A percentile compares a stretch with the other conserved stretches of the same genome.
Conservation (phyloP, 2,888 invertebrate genomes). For the Odiellus spinosus region DNA sequence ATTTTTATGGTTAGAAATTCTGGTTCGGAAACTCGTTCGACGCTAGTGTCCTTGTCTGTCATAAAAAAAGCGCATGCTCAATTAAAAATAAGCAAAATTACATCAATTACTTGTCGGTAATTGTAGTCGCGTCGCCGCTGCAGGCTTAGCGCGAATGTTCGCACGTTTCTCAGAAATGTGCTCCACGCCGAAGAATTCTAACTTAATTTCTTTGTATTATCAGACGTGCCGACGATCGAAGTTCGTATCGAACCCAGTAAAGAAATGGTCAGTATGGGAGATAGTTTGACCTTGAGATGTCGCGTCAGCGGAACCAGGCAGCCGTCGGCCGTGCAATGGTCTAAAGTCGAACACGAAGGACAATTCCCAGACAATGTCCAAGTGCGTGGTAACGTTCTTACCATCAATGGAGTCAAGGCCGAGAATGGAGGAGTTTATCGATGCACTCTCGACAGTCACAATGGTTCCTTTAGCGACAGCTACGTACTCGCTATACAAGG, state of each 20-base stretch:
- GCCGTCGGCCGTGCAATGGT: slow-evolving; percentile 42
- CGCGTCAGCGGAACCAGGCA: slow-evolving; percentile 34
- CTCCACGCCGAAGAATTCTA: no score
- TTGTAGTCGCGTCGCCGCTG: no score
- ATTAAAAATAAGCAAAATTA: no score
- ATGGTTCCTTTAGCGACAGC: slow-evolving; percentile 39
- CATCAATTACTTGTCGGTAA: no score
- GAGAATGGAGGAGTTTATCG: slow-evolving; percentile 51
- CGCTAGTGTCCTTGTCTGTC: no score
- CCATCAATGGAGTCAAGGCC: slow-evolving; percentile 40
- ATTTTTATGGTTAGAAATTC: no score
- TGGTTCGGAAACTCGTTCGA: no score
- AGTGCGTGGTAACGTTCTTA: slow-evolving; percentile 39
- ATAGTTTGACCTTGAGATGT: slow-evolving; percentile 46
- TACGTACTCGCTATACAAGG: slow-evolving; percentile 43
- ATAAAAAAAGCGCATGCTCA: no score
- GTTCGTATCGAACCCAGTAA: slow-evolving; percentile 32
- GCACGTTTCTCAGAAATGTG: no score
- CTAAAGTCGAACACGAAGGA: slow-evolving; percentile 29
- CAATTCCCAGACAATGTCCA: slow-evolving; percentile 42
- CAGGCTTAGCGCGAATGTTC: no score
- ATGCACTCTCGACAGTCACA: slow-evolving; percentile 43
- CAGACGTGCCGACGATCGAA: slow-evolving; percentile 20
- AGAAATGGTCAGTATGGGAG: slow-evolving; percentile 40
- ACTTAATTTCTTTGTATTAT: no score